Base-by-base conservation (phyloP, 2,113 vertebrate genomes). In the Notothenia rossii region DNA sequence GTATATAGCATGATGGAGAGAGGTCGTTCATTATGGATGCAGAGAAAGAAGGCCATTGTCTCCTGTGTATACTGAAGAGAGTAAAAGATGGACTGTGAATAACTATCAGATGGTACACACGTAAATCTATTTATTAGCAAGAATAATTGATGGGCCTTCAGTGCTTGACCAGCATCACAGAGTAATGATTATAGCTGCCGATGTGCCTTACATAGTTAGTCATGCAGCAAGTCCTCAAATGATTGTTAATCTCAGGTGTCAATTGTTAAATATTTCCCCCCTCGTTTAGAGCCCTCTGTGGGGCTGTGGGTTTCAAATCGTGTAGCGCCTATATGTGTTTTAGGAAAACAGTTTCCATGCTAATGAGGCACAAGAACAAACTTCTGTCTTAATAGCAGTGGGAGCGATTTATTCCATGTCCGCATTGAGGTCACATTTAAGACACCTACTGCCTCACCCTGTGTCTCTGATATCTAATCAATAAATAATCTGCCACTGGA, bases 401-500 rank as follows among this genome's bases (percentile, higher is more conserved):
- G 12, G 11, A 72, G 61, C 53, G 53, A 72, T 87, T 87, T 71
- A 86, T 86, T 81, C 79, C 51, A 40, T 77, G 79, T 77, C 75
- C 74, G 53, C 73, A 72, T 85, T 73, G 79, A 82, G 84, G 78
- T 93, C 82, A 90, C 72, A 82, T 86, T 86, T 85, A 87, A 90
- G 78, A 75, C 71, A 82, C 80, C 66, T 72, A 45, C 68, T 68
- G 76, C 55, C 79, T 93, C 77, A 80, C 43, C 62, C 75, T 53
- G 29, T 62, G 63, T 77, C 82, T 86, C 68, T 90, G 85, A 89
- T 92, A 78, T 68, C 74, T 83, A 89, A 93, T 94, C 92, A 87
- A 95, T 95, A 93, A 87, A 95, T 93, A 92, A 93, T 94, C 81
- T 90, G 73, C 62, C 60, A 65, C 68, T 85, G 75, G 82, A 91